Base-by-base conservation (phyloP, 2,113 vertebrate genomes). In the Mastomys coucha region DNA sequence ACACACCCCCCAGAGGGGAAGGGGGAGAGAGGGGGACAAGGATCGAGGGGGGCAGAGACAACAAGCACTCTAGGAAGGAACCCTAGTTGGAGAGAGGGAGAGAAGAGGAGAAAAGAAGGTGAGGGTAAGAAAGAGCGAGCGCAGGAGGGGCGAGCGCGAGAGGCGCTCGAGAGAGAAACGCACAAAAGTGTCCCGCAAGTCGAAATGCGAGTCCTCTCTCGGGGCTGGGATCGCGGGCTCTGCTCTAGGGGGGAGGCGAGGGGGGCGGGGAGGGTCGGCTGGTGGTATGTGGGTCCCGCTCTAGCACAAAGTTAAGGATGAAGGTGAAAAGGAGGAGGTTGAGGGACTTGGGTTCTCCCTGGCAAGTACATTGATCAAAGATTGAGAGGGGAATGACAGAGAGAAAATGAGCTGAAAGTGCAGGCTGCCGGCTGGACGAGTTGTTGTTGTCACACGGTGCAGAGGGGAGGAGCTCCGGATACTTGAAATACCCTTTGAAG, bases 371-470 rank as follows among this genome's bases (percentile, higher is more conserved):
- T 99, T 99, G 99, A 99, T 99, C 99, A 99, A 99, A 99, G 99
- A 99, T 99, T 99, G 99, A 99, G 99, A 98, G 99, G 98, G 96
- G 99, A 99, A 99, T 99, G 99, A 99, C 99, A 99, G 99, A 98
- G 99, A 99, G 99, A 99, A 99, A 99, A 99, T 98, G 99, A 99
- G 99, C 99, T 98, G 99, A 99, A 99, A 99, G 99, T 99, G 99
- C 99, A 97, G 98, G 97, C 98, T 97, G 99, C 99, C 99, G 98
- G 99, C 99, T 98, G 99, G 99, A 99, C 99, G 99, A 99, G 99
- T 99, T 99, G 99, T 99, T 99, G 99, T 99, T 99, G 99, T 99
- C 99, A 99, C 99, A 99, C 99, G 99, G 99, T 99, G 98, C 99
- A 98, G 99, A 98, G 98, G 99, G 98, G 99, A 98, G 99, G 99